Evolutionary conservation across 2,888 invertebrate species (phyloP), one percentile per base, ranked within the genome.

Genomic region (Hyppa rectilinea): DNA sequence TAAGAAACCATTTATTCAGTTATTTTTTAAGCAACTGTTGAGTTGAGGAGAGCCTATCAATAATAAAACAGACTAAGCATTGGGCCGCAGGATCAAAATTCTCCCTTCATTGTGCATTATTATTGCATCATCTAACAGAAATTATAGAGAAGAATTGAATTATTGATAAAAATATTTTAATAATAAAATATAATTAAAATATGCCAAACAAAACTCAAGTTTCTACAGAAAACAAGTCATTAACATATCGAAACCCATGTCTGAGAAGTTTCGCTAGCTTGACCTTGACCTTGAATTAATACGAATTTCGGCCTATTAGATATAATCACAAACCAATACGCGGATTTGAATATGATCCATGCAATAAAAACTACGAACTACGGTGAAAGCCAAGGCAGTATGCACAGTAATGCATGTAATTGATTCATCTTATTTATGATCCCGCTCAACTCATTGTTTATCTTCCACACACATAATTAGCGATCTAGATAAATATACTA

Each of bases 391-490:
- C 26, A 58, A 34, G 49, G 31, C 67, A 55, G 20, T 55, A 67
- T 47, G 53, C 47, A 71, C 68, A 75, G 76, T 82, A 81, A 85
- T 86, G 90, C 90, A 87, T 88, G 85, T 88, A 91, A 92, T 92
- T 81, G 81, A 92, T 92, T 91, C 89, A 90, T 89, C 88, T 91
- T 85, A 86, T 87, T 88, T 86, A 85, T 85, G 79, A 79, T 70
- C 75, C 64, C 68, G 49, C 55, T 62, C 67, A 59, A 62, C 66
- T 68, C 67, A 31, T 70, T 71, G 66, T 71, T 61, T 75, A 66
- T 78, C 69, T 61, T 47, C 64, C 73, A 69, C 65, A 75, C 58
- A 73, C 72, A 65, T 73, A 67, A 78, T 80, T 81, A 76, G 66
- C 74, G 75, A 76, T 78, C 74, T 71, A 77, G 80, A 76, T 81